Conservation (phyloP, 2,113 vertebrate species). For the Pongo abelii region DNA sequence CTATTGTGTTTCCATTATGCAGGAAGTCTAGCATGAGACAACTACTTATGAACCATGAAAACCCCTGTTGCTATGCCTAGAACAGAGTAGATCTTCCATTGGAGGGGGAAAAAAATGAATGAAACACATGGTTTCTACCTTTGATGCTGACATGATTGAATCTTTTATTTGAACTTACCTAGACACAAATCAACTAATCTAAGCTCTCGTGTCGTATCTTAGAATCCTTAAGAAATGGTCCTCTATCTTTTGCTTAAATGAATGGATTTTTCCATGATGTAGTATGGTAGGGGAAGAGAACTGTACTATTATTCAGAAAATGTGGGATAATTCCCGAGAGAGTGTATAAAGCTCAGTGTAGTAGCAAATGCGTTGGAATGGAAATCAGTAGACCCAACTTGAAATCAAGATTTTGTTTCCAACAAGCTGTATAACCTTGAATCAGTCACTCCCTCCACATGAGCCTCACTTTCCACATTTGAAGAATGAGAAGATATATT, state of each 20-base stretch:
- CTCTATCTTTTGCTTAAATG: not conserved
- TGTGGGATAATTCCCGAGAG: not conserved
- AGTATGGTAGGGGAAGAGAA: not conserved
- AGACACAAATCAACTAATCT: not conserved
- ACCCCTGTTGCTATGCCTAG: not conserved
- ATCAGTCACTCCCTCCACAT: not conserved
- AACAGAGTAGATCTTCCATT: not conserved
- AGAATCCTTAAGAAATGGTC: not conserved
- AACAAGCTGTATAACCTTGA: not conserved
- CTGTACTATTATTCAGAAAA: not conserved
- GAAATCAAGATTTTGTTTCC: not conserved
- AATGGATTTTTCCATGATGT: not conserved
- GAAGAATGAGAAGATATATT: not conserved
- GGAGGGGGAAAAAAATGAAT: not conserved
- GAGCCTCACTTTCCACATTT: not conserved
- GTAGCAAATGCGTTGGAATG: not conserved
- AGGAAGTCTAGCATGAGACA: not conserved
- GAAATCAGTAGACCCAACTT: not conserved
- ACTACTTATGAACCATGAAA: not conserved
- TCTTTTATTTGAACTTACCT: conserved; percentile 12
- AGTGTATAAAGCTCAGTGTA: not conserved
- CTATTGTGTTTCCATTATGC: not conserved
- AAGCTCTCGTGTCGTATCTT: not conserved
- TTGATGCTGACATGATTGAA: not conserved
- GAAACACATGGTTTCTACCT: not conserved